phyloP scores from a whole-genome alignment of 2,888 invertebrate genomes.

The Orchestes rusci region DNA sequence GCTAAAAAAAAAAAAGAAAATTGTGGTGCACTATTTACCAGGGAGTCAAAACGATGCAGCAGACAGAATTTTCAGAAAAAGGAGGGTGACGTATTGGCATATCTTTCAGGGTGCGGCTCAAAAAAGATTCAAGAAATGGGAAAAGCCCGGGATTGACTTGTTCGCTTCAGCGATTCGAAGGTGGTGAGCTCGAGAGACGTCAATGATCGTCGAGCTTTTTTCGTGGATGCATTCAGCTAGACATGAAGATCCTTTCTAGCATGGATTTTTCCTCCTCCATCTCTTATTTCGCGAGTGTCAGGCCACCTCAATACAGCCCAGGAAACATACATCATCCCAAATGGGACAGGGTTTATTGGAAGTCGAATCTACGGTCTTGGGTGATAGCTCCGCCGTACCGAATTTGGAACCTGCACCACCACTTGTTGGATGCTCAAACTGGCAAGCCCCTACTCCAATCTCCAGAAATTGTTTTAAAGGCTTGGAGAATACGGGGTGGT shows the following conservation, averaged over 20 bases:
- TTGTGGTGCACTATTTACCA: conserved; percentile 22
- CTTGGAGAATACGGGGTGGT: conserved; percentile 32
- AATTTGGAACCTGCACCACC: conserved; percentile 20
- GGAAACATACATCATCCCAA: conserved; percentile 29
- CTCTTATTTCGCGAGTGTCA: conserved; percentile 30
- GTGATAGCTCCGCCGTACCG: conserved; percentile 29
- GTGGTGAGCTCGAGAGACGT: conserved; percentile 14
- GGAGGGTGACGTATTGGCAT: conserved; percentile 23
- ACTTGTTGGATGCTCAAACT: conserved; percentile 20
- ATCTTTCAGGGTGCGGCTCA: conserved; percentile 9
- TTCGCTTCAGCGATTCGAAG: conserved; percentile 18
- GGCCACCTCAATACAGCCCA: conserved; percentile 26
- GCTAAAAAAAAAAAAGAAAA: conserved; percentile 6
- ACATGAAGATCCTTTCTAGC: conserved; percentile 22
- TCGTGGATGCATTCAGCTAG: conserved; percentile 25
- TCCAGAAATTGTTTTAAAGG: conserved; percentile 27
- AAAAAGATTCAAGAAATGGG: conserved; percentile 22
- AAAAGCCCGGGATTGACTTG: conserved; percentile 23
- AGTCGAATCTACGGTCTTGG: conserved; percentile 31
- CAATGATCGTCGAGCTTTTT: too few species aligned
- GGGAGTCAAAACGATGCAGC: conserved; percentile 25
- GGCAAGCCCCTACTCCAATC: conserved; percentile 23
- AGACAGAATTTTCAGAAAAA: conserved; percentile 24
- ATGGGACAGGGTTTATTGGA: conserved; percentile 31
- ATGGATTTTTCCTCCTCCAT: conserved; percentile 35